Conservation (phyloP, 2,888 invertebrate genomes). For the Lasioglossum figueresi region DNA sequence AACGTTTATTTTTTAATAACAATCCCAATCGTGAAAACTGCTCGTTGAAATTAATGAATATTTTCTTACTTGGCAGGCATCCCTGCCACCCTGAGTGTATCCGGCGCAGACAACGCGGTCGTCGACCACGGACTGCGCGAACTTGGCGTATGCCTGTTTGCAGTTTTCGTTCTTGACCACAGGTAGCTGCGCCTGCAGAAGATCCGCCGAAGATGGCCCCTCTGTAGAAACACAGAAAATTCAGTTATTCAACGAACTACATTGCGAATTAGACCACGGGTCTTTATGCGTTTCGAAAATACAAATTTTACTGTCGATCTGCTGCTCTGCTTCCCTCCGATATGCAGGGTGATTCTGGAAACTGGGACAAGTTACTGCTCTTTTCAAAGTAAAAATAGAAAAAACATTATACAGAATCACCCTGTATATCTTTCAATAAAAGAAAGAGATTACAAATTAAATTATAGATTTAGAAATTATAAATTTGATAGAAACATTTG, state of each 20-base stretch:
- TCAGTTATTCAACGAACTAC: neutral
- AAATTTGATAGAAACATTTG: neutral
- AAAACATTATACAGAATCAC: too few species aligned
- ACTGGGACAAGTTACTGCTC: too few species aligned
- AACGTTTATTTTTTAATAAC: neutral
- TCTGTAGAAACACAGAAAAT: constrained; percentile 83
- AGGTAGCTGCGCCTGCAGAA: constrained; percentile 90
- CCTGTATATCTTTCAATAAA: too few species aligned
- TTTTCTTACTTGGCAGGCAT: constrained; percentile 88
- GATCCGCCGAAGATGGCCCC: constrained; percentile 87
- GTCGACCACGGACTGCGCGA: constrained; percentile 86
- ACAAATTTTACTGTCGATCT: too few species aligned
- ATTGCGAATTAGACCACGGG: neutral
- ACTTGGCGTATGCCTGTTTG: constrained; percentile 85
- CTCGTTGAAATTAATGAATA: neutral
- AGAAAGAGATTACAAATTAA: too few species aligned
- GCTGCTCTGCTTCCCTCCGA: too few species aligned
- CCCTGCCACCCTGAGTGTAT: constrained; percentile 87
- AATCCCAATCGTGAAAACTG: neutral
- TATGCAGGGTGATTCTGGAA: too few species aligned
- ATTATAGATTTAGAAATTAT: too few species aligned
- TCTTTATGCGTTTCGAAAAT: neutral
- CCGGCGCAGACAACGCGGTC: constrained; percentile 90
- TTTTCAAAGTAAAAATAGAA: too few species aligned
- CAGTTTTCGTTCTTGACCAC: constrained; percentile 88